These are phyloP conservation scores for Tretioscincus oriximinensis DNA, from an alignment of 2,113 vertebrate species.

Conservation along the genomic window DNA sequence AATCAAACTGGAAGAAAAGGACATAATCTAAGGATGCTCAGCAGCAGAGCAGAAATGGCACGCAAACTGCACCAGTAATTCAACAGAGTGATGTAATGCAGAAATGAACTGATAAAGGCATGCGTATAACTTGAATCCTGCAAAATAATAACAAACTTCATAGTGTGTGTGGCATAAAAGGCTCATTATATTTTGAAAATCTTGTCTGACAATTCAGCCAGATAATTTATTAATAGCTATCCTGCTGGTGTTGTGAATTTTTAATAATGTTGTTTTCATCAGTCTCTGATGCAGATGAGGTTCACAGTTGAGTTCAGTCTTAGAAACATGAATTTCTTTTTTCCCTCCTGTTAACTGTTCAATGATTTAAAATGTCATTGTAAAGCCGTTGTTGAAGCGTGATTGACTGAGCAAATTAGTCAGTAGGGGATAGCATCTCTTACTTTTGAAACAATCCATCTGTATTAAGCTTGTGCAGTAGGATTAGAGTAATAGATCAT, in stretches of 20 bases:
- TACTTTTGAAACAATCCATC: constrained; percentile 45
- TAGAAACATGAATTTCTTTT: constrained; percentile 66
- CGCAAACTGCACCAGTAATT: neutral
- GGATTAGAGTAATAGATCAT: constrained; percentile 47
- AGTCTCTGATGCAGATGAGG: constrained; percentile 68
- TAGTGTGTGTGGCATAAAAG: constrained; percentile 68
- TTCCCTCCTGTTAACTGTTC: constrained; percentile 65
- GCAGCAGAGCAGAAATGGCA: neutral
- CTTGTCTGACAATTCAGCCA: constrained; percentile 71
- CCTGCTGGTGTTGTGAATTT: constrained; percentile 73
- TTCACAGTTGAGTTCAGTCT: constrained; percentile 66
- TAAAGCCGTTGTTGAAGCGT: constrained; percentile 67
- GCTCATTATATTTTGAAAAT: constrained; percentile 71
- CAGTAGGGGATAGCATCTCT: constrained; percentile 61
- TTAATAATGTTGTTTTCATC: constrained; percentile 74
- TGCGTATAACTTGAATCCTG: constrained; percentile 59
- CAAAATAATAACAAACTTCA: constrained; percentile 64
- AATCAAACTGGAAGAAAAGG: neutral
- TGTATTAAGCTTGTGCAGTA: constrained; percentile 36
- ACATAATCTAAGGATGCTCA: neutral
- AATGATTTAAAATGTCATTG: constrained; percentile 66
- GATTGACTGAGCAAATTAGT: constrained; percentile 64
- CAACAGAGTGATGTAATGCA: neutral
- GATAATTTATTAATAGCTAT: constrained; percentile 74
- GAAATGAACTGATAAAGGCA: neutral